Percentiles rank a stretch among this genome's conserved stretches.
phyloP scores from a whole-genome alignment of 2,113 vertebrate species.

The Puntigrus tetrazona region DNA sequence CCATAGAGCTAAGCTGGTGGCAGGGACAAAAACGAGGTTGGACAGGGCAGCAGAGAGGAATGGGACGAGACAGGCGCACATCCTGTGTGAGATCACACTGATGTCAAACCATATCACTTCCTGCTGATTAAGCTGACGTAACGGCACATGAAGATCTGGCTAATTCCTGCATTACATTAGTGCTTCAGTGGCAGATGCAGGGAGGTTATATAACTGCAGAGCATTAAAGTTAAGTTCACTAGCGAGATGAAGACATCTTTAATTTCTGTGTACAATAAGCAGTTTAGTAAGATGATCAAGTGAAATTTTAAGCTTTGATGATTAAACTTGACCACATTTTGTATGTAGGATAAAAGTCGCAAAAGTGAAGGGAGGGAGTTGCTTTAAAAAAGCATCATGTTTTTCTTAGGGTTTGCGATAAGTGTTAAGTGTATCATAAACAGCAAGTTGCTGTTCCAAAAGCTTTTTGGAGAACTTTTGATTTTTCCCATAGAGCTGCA shows the following conservation, averaged over 20 bases:
- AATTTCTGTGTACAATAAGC: not conserved
- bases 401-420: not conserved
- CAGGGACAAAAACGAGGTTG: slow-evolving; percentile 31
- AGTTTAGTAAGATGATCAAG: not conserved
- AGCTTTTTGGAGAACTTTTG: slow-evolving; percentile 14
- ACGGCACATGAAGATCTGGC: slow-evolving; percentile 36
- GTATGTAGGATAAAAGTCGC: not conserved
- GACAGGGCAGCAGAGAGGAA: slow-evolving; percentile 10
- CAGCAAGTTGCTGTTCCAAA: not conserved
- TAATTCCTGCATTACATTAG: slow-evolving; percentile 44
- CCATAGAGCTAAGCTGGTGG: not conserved
- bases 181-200: slow-evolving; percentile 30
- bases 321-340: not conserved
- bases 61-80: slow-evolving; percentile 5
- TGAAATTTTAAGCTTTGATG: not conserved
- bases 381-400: not conserved
- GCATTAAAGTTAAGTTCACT: not conserved
- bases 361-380: not conserved
- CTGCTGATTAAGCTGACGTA: slow-evolving; percentile 37
- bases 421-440: not conserved
- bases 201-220: slow-evolving; percentile 37
- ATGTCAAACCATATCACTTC: slow-evolving; percentile 52
- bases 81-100: slow-evolving; percentile 44
- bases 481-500: not conserved
- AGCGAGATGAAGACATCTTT: not conserved